Evolutionary conservation across 2,888 invertebrate genomes (phyloP), one percentile per base, ranked within the genome.

Genomic region (Eristalis intricaria): DNA sequence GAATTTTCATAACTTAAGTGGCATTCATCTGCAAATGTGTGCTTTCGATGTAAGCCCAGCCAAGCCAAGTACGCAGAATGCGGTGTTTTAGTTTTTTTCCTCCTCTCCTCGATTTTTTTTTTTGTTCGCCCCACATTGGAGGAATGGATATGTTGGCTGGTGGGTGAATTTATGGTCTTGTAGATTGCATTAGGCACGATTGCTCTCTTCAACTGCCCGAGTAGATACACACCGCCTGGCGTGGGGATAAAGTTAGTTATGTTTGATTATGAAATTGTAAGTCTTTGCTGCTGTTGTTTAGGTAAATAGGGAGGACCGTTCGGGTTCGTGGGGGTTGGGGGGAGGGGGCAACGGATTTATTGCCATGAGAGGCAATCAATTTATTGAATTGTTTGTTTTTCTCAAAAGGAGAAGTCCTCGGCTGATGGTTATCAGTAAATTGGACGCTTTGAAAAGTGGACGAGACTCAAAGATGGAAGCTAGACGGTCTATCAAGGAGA

Each of bases 1-100:
- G 84, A 88, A 88, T 88, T 87, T 88, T 88, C 88, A 88, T 88
- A 88, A 88, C 88, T 77, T 88, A 88, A 88, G 88, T 88, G 88
- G 88, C 79, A 84, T 88, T 81, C 80, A 88, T 81, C 84, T 88
- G 84, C 61, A 88, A 84, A 84, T 88, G 88, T 84, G 74, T 81
- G 88, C 69, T 88, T 65, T 88, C 80, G 77, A 88, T 84, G 88
- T 88, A 88, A 88, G 84, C 79, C 70, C 74, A 81, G 76, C 71
- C 56, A 26, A 38, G 15, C 13, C 84, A 71, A 76, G 84, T 79
- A 84, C 75, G 75, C 86, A 75, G 76, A 75, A 83, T 86, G 78
- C 74, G 86, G 86, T 86, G 78, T 83, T 86, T 86, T 66, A 78
- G 13, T 26, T 26, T 60, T 26, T 78, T 79, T 74, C 69, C 65